Base-by-base conservation (phyloP, 2,797 vertebrate species). In the Pithecia hirsuta region DNA sequence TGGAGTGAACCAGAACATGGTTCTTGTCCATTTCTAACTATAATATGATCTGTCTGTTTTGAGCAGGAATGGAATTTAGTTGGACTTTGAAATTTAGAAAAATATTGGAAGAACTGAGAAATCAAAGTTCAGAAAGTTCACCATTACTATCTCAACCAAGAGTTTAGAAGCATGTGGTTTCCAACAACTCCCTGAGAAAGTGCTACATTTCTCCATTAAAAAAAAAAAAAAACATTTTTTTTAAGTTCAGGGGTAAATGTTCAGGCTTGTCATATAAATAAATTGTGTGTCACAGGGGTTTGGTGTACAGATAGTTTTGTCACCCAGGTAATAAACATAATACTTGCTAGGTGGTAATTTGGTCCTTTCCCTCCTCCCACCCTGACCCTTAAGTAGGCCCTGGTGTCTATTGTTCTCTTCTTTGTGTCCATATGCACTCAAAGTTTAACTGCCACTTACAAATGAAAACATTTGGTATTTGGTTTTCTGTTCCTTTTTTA, bases 161-260 rank as follows among this genome's bases (percentile, higher is more conserved):
- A 41, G 10, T 33, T 28, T 72, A 39, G 33, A 36, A 20, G 24
- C 30, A 36, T 22, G 3, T 57, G 24, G 15, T 46, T 5, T 20
- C 1, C 33, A 55, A 2, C 0, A 24, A 8, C 19, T 46, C 26
- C 12, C 26, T 67, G 19, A 41, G 8, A 48, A 89, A 1, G 1
- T n/a, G 3, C 20, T 10, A 14, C 6, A 67, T 17, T 57, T 67
- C 30, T 67, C 33, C 30, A 8, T 33, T 64, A 1, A 33, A 64
- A n/a, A 64, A 33, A 64, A 17, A 30, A 30, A 9, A 6, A 15
- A 30, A 14, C 12, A 14, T 33, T 8, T 67, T n/a, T 67, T 67
- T 67, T n/a, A 67, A 17, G 30, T 67, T 67, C 61, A 19, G 7
- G 15, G 15, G 30, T 67, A n/a, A 67, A 67, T 9, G 30, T n/a